Percentiles rank a stretch among this genome's conserved stretches.
Evolutionary conservation across 2,113 vertebrate species (phyloP).

Genomic region (Phoenicopterus ruber): DNA sequence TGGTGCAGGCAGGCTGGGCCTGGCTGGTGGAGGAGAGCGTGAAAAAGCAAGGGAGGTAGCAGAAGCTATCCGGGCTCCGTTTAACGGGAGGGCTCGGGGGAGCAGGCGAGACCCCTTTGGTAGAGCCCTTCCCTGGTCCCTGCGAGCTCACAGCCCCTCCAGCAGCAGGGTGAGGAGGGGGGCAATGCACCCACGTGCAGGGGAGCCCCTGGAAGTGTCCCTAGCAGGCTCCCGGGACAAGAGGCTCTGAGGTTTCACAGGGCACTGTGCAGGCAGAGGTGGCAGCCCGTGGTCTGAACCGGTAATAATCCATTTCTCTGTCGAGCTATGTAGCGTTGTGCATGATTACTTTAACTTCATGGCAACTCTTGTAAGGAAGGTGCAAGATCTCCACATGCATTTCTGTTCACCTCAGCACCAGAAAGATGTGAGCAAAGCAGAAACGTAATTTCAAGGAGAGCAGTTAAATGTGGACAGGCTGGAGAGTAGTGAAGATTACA

Average conservation of each 20-base stretch:
- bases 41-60: neutral
- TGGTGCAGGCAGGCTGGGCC: neutral
- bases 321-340: neutral
- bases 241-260: neutral
- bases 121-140: rapidly evolving
- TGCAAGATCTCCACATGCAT: neutral
- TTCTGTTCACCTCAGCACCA: neutral
- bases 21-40: neutral
- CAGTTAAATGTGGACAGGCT: neutral
- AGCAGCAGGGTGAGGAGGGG: neutral
- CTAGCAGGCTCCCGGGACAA: rapidly evolving
- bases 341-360: neutral
- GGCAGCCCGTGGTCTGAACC: neutral
- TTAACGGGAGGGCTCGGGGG: neutral
- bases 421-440: neutral
- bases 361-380: neutral
- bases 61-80: neutral
- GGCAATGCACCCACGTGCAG: neutral
- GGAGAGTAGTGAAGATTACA: neutral
- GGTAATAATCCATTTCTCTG: rapidly evolving
- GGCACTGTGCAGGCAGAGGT: rapidly evolving
- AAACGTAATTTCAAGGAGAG: neutral
- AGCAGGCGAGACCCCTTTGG: too few species aligned
- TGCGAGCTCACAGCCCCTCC: neutral
- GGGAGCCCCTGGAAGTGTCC: too few species aligned